These are phyloP conservation scores for Caenorhabditis latens DNA, from an alignment of 1,140 invertebrate species.

Conservation along the genomic window DNA sequence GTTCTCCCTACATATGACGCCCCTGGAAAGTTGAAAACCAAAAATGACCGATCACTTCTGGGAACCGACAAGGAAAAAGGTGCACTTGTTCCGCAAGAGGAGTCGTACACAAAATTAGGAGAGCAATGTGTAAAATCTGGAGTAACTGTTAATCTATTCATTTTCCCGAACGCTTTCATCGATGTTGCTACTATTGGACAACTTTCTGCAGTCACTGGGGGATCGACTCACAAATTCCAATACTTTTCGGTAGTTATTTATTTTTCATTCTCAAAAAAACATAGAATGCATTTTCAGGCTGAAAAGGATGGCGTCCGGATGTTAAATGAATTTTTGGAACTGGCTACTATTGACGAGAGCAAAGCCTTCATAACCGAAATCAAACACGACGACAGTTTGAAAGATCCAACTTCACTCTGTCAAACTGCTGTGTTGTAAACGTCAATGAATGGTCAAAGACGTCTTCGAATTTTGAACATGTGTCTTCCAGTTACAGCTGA, in stretches of 20 bases:
- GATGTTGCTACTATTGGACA: conserved; percentile 94
- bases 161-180: conserved; percentile 94
- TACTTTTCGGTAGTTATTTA: conserved; percentile 86
- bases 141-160: conserved; percentile 91
- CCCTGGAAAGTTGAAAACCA: conserved; percentile 93
- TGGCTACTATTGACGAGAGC: conserved; percentile 89
- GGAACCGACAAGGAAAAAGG: conserved; percentile 91
- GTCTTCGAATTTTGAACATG: conserved; percentile 92
- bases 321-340: conserved; percentile 90
- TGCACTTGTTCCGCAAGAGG: conserved; percentile 85
- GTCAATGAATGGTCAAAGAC: conserved; percentile 88
- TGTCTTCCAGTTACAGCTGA: conserved; percentile 90
- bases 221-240: conserved; percentile 94
- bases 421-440: conserved; percentile 92
- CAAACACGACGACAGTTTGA: conserved; percentile 97
- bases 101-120: conserved; percentile 91
- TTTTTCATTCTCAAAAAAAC: background rate
- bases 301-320: conserved; percentile 91
- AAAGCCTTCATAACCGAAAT: conserved; percentile 93
- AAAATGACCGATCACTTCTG: conserved; percentile 94
- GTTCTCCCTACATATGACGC: conserved; percentile 91
- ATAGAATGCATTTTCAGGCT: conserved; percentile 81
- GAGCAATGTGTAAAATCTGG: conserved; percentile 90
- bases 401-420: conserved; percentile 46
- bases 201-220: conserved; percentile 90